These are phyloP conservation scores for Carterocephalus palaemon DNA, from an alignment of 2,888 invertebrate genomes.

Conservation along the genomic window DNA sequence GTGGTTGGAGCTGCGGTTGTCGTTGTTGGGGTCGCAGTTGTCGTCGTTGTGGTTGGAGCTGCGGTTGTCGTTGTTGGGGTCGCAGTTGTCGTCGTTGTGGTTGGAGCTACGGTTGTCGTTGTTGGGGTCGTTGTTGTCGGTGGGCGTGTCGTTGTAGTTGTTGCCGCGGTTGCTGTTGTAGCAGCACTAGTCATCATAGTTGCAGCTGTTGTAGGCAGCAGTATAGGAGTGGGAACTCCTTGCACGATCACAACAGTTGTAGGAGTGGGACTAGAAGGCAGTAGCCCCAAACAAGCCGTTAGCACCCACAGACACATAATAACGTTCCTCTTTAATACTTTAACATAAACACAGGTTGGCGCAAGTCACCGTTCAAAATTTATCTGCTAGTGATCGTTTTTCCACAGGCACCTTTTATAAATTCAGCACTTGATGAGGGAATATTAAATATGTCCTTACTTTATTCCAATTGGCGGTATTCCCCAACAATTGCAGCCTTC, in stretches of 20 bases:
- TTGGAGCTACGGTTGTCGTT: slow-evolving; percentile 16
- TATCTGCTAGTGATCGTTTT: background rate
- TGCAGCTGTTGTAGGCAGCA: slow-evolving; percentile 56
- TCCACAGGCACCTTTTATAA: slow-evolving; percentile 32
- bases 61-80: slow-evolving; percentile 24
- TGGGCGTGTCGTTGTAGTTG: slow-evolving; percentile 24
- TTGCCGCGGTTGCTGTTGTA: slow-evolving; percentile 19
- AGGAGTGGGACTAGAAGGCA: slow-evolving; percentile 55
- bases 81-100: slow-evolving; percentile 28
- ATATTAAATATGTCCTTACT: slow-evolving; percentile 68
- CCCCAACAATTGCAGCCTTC: slow-evolving; percentile 73
- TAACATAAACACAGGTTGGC: no score
- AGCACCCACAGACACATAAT: slow-evolving; percentile 73
- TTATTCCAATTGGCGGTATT: slow-evolving; percentile 63
- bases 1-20: slow-evolving; percentile 25
- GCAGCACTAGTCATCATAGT: slow-evolving; percentile 37
- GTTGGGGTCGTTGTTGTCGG: slow-evolving; percentile 29
- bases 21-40: slow-evolving; percentile 28
- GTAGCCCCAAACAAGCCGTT: slow-evolving; percentile 68
- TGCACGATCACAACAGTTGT: slow-evolving; percentile 50
- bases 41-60: slow-evolving; percentile 31
- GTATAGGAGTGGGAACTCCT: slow-evolving; percentile 62
- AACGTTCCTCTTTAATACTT: slow-evolving; percentile 2
- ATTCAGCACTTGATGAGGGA: slow-evolving; percentile 48
- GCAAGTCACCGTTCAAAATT: background rate